Conservation (phyloP, 2,797 vertebrate genomes). For the Poliocrania exsul region DNA sequence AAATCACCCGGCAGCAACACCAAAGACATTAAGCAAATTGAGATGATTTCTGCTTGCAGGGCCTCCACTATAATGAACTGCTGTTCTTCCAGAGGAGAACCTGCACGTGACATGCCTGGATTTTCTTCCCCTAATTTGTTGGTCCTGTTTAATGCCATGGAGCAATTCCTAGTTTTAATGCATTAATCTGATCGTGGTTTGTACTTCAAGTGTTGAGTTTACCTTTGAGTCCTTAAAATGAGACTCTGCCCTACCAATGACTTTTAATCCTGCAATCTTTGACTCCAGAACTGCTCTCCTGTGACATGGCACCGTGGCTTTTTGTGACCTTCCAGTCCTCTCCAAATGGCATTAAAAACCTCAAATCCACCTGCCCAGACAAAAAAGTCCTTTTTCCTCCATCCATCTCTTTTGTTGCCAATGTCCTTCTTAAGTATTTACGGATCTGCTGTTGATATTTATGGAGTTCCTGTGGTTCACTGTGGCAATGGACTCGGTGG, state of each 20-base stretch:
- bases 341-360: neutral
- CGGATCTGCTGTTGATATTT: neutral
- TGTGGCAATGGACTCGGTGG: neutral
- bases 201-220: neutral
- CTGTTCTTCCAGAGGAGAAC: neutral
- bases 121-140: neutral
- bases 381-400: neutral
- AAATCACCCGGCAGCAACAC: neutral
- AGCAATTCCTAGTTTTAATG: neutral
- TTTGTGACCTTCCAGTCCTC: neutral
- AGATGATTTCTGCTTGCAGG: neutral
- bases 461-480: neutral
- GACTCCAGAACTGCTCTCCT: neutral
- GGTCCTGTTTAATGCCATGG: neutral
- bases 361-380: neutral
- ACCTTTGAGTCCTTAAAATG: neutral
- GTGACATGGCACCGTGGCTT: neutral
- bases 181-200: neutral
- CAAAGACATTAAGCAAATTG: neutral
- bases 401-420: neutral
- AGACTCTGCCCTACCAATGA: neutral
- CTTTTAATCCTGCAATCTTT: neutral
- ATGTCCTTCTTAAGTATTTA: neutral
- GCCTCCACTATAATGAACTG: neutral
- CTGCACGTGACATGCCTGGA: fast-evolving